A percentile compares a stretch with the other conserved stretches of the same genome.
Conservation (phyloP, 37 sponge, comb jelly and placozoan genomes). For the Amphimedon queenslandica region DNA sequence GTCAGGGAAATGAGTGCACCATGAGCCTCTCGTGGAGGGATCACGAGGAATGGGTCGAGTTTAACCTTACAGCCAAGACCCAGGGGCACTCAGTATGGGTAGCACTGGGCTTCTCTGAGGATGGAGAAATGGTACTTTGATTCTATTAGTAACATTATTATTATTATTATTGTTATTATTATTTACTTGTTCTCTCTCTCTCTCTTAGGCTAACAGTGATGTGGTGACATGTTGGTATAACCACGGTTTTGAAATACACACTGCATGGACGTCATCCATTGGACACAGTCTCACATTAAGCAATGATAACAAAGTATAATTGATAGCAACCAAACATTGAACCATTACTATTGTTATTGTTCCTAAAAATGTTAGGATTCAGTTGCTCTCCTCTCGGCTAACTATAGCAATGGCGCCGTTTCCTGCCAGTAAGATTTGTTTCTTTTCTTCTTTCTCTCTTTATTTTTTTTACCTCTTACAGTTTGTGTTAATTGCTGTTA, state of each 20-base stretch:
- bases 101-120: constrained; percentile 36
- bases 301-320: no score
- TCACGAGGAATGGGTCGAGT: neutral
- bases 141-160: constrained; percentile 4
- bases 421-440: no score
- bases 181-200: neutral
- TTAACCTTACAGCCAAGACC: constrained; percentile 3
- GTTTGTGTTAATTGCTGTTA: no score
- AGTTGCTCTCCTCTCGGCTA: no score
- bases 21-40: constrained; percentile 12
- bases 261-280: constrained; percentile 1
- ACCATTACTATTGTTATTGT: no score
- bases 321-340: no score
- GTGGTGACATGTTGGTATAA: neutral
- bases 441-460: no score
- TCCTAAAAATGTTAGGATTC: no score
- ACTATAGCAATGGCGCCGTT: no score
- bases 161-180: neutral
- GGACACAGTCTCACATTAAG: neutral
- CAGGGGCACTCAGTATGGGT: constrained; percentile 11
- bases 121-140: constrained; percentile 19
- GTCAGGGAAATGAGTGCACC: neutral
- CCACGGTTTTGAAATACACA: neutral
- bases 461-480: no score
- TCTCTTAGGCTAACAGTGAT: constrained; percentile 7